phyloP scores from a whole-genome alignment of 2,888 invertebrate genomes.

The Muschampia plurimacula region DNA sequence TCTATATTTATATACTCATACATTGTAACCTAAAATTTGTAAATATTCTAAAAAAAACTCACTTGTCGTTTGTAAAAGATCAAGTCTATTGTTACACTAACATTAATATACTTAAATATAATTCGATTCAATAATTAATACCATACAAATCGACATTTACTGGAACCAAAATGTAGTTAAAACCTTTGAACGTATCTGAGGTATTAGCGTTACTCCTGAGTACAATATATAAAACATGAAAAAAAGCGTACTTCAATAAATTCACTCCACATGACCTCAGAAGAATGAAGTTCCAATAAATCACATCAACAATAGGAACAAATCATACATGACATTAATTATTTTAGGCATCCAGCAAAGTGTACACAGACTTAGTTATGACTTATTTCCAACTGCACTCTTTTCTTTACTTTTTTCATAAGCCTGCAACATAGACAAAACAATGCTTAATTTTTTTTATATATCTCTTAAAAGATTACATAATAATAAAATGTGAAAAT shows the following conservation, averaged over 20 bases:
- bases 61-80: constrained; percentile 63
- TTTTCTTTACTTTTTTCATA: constrained; percentile 59
- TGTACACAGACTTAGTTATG: constrained; percentile 9
- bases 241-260: constrained; percentile 4
- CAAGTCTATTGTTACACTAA: constrained; percentile 49
- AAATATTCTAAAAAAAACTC: constrained; percentile 40
- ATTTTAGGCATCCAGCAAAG: not conserved
- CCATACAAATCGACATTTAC: constrained; percentile 50
- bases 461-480: not conserved
- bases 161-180: constrained; percentile 4
- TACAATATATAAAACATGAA: constrained; percentile 9
- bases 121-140: constrained; percentile 56
- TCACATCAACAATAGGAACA: constrained; percentile 25
- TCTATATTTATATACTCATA: constrained; percentile 39
- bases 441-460: not conserved
- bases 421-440: constrained; percentile 60
- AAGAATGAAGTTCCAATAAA: constrained; percentile 7
- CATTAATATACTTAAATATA: constrained; percentile 61
- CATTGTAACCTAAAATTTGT: constrained; percentile 30
- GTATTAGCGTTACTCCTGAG: not conserved
- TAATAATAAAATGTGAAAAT: not conserved
- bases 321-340: constrained; percentile 44
- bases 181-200: constrained; percentile 11
- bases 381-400: constrained; percentile 9
- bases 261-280: constrained; percentile 5